Percentiles rank a stretch among this genome's conserved stretches.
These are phyloP conservation scores for Atrichornis clamosus DNA, from an alignment of 2,113 vertebrate genomes.

Conservation along the genomic window DNA sequence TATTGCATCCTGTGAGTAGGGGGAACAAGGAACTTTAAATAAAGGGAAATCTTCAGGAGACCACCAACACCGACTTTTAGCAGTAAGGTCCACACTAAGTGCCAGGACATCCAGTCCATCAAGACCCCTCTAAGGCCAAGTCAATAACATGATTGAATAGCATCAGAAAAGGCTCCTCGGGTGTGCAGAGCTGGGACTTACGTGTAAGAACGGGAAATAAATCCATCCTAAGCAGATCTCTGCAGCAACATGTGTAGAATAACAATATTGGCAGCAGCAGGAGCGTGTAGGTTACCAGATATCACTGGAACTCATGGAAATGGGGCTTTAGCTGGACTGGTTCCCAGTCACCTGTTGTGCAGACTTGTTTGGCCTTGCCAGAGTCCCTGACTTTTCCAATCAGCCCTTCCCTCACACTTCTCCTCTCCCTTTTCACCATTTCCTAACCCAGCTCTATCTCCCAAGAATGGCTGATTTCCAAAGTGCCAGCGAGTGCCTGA, in stretches of 20 bases:
- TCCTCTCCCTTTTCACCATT: not conserved
- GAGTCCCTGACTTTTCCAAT: not conserved
- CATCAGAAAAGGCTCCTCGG: not conserved
- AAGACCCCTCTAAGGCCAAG: not conserved
- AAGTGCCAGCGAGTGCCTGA: conserved; percentile 66
- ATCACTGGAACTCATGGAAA: not conserved
- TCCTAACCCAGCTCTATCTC: conserved; percentile 29
- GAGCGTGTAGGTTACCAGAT: not conserved
- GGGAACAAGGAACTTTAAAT: not conserved
- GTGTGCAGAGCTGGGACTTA: not conserved
- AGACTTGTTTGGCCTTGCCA: not conserved
- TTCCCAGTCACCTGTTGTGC: conserved; percentile 42
- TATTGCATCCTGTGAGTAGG: not conserved
- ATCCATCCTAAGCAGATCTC: not conserved
- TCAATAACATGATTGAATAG: not conserved
- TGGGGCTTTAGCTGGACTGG: conserved; percentile 7
- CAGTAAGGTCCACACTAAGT: not conserved
- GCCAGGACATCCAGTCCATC: not conserved
- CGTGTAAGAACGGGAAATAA: not conserved
- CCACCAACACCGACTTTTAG: not conserved
- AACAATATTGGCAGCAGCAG: not conserved
- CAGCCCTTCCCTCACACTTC: not conserved
- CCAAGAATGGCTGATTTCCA: conserved; percentile 71
- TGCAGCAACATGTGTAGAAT: not conserved
- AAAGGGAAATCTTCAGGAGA: not conserved